phyloP scores from a whole-genome alignment of 2,888 invertebrate genomes.

The Nomada lathburiana region DNA sequence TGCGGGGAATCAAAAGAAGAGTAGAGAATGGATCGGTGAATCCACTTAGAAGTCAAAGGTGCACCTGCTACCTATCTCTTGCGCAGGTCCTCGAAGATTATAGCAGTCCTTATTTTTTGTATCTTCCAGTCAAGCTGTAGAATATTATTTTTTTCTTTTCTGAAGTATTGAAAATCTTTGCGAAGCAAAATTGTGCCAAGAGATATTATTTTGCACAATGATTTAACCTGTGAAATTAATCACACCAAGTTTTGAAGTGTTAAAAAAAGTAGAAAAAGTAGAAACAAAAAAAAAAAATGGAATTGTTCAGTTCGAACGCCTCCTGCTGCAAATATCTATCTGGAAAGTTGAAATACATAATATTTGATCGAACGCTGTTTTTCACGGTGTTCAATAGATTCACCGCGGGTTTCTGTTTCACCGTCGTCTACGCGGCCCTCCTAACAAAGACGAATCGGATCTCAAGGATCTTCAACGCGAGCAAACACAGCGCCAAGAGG shows the following conservation, averaged over 20 bases:
- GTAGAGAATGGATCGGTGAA: constrained; percentile 34
- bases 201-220: too few relatives aligned
- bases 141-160: not conserved
- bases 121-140: not conserved
- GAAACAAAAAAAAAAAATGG: too few relatives aligned
- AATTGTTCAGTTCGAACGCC: too few relatives aligned
- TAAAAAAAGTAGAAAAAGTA: too few relatives aligned
- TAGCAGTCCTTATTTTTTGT: not conserved
- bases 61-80: constrained; percentile 38
- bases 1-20: constrained; percentile 49
- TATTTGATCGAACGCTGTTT: not conserved
- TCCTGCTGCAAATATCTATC: too few relatives aligned
- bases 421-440: constrained; percentile 98
- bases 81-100: not conserved
- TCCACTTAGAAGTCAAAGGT: constrained; percentile 24
- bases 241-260: too few relatives aligned
- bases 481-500: constrained; percentile 96
- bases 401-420: constrained; percentile 97
- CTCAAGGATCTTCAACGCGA: constrained; percentile 98
- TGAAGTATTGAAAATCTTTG: too few relatives aligned
- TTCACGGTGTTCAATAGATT: constrained; percentile 86
- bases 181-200: too few relatives aligned
- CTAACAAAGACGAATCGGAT: constrained; percentile 99
- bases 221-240: too few relatives aligned
- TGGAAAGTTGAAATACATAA: too few relatives aligned